Conservation (phyloP, 2,888 invertebrate genomes). For the Spatulosminthurus flaviceps region DNA sequence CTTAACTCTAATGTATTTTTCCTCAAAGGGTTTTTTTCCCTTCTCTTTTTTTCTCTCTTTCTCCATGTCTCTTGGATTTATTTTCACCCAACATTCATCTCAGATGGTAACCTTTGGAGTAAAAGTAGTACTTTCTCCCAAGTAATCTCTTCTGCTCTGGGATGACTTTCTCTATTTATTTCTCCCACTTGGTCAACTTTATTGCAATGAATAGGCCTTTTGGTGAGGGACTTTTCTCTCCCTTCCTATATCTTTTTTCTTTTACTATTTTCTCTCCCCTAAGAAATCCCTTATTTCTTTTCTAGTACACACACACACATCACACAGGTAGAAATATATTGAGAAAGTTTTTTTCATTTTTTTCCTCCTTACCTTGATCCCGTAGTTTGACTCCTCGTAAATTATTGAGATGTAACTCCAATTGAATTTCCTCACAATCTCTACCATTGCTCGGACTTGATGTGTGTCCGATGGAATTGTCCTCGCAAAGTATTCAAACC, state of each 20-base stretch:
- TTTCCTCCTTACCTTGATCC: conserved; percentile 79
- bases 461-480: conserved; percentile 95
- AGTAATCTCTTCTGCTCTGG: background rate
- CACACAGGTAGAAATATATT: too few species aligned
- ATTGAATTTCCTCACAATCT: conserved; percentile 83
- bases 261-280: too few species aligned
- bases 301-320: too few species aligned
- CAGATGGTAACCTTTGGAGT: background rate
- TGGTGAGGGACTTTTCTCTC: too few species aligned
- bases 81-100: too few species aligned
- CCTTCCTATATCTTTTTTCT: too few species aligned
- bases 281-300: too few species aligned
- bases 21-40: background rate
- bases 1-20: conserved; percentile 1
- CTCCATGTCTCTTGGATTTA: too few species aligned
- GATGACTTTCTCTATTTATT: too few species aligned
- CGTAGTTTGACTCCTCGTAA: conserved; percentile 96
- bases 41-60: background rate
- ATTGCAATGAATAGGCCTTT: too few species aligned
- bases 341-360: too few species aligned
- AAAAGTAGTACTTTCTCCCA: background rate
- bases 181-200: too few species aligned
- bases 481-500: conserved; percentile 92
- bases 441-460: conserved; percentile 94
- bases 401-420: conserved; percentile 97